phyloP scores from a whole-genome alignment of 2,888 invertebrate genomes.

The Chirona hameri region DNA sequence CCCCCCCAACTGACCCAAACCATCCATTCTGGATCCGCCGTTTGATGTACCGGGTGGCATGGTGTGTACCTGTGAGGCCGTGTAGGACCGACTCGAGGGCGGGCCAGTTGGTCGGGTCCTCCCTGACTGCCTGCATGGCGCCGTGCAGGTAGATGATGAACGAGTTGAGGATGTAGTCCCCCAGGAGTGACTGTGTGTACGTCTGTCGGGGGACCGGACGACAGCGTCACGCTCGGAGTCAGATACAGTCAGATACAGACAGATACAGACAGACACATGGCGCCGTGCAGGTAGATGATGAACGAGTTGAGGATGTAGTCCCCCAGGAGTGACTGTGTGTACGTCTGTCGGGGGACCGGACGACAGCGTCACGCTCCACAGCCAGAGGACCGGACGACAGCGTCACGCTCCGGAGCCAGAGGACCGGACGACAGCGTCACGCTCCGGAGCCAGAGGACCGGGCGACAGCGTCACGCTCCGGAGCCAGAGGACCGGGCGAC shows the following conservation, averaged over 20 bases:
- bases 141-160: constrained; percentile 30
- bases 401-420: no score
- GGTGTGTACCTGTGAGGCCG: constrained; percentile 3
- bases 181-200: constrained; percentile 25
- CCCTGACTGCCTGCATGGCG: constrained; percentile 24
- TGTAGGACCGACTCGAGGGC: constrained; percentile 25
- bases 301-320: no score
- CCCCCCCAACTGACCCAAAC: no score
- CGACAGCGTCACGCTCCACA: not conserved
- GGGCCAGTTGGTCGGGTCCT: constrained; percentile 1
- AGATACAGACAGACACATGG: no score
- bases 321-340: no score
- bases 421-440: not conserved
- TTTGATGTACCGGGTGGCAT: no score
- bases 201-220: not conserved
- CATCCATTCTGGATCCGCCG: no score
- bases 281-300: no score
- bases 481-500: not conserved
- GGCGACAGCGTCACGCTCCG: not conserved
- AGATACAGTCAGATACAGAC: not conserved
- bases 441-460: not conserved
- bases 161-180: constrained; percentile 29
- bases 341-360: not conserved
- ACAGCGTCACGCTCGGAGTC: not conserved
- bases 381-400: not conserved